Evolutionary conservation across 2,888 invertebrate species (phyloP).

Genomic region (Rhingia campestris): DNA sequence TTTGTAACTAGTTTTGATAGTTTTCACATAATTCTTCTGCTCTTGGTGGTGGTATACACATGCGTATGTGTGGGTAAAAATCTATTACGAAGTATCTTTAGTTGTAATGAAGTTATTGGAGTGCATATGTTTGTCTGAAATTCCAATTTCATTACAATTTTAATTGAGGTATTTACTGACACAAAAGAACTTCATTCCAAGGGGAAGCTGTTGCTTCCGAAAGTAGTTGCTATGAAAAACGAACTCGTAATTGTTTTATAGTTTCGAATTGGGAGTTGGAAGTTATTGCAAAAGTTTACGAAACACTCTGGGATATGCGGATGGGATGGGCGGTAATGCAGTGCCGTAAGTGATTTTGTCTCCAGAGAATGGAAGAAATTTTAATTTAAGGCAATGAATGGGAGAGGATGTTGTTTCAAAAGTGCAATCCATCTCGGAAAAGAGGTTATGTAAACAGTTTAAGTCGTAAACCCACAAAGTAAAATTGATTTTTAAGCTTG

Average conservation of each 20-base stretch:
- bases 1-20: constrained; percentile 47
- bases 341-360: constrained; percentile 46
- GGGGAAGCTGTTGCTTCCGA: constrained; percentile 48
- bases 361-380: constrained; percentile 41
- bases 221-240: constrained; percentile 42
- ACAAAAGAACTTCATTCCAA: constrained; percentile 52
- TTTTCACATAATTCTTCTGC: constrained; percentile 36
- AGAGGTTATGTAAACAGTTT: constrained; percentile 4
- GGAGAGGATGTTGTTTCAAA: constrained; percentile 4
- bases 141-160: constrained; percentile 70
- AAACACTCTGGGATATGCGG: constrained; percentile 1
- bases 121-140: constrained; percentile 41
- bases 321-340: background rate
- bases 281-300: constrained; percentile 68
- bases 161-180: constrained; percentile 72
- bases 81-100: constrained; percentile 40
- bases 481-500: background rate
- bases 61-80: background rate
- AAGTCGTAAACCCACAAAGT: background rate
- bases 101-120: constrained; percentile 47
- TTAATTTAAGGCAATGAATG: constrained; percentile 50
- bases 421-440: constrained; percentile 22
- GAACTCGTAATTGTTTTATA: constrained; percentile 70
- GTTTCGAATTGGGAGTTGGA: constrained; percentile 60
- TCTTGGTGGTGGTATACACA: background rate